Evolutionary conservation across 1,140 invertebrate species (phyloP), one percentile per base, ranked within the genome.

Genomic region (Harlomillsia oculata): DNA sequence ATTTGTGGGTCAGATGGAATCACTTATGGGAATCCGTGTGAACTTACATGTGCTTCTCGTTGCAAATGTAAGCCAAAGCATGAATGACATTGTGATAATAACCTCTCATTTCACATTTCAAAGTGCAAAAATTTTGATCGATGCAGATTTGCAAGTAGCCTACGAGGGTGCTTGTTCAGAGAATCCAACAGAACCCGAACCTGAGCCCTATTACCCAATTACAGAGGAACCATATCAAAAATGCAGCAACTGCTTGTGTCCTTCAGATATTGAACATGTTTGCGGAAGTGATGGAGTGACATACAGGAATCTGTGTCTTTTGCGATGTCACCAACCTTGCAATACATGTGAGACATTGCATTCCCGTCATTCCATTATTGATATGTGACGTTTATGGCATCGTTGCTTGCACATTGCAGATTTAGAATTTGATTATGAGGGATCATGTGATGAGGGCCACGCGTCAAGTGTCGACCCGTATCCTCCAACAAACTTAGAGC

Each of bases 1-100:
- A 18, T 25, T 20, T 48, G 45, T 20, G 45, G 6, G 2, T 32
- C 45, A n/a, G 34, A 48, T 48, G 45, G 45, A 32, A 4, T 21
- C 8, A 48, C 45, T 21, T 48, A 34, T 20, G 13, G 45, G 16
- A 48, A 48, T 30, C 30, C 20, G 23, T 48, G 45, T 32, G 45
- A 16, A 14, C 21, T 48, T 18, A n/a, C n/a, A n/a, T n/a, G n/a
- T n/a, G n/a, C n/a, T n/a, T n/a, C n/a, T n/a, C n/a, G n/a, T n/a
- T n/a, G n/a, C n/a, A n/a, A n/a, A n/a, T n/a, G n/a, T n/a, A n/a
- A n/a, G n/a, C n/a, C n/a, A n/a, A n/a, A n/a, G n/a, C n/a, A n/a
- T n/a, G 8, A 48, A 20, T 48, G 45, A 11, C 16, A 48, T 30
- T 32, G 34, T 21, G 25, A 30, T 13, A 18, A 34, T 32, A 32